Percentiles rank a stretch among this genome's conserved stretches.
phyloP scores from a whole-genome alignment of 2,113 vertebrate species.

The Rana temporaria region DNA sequence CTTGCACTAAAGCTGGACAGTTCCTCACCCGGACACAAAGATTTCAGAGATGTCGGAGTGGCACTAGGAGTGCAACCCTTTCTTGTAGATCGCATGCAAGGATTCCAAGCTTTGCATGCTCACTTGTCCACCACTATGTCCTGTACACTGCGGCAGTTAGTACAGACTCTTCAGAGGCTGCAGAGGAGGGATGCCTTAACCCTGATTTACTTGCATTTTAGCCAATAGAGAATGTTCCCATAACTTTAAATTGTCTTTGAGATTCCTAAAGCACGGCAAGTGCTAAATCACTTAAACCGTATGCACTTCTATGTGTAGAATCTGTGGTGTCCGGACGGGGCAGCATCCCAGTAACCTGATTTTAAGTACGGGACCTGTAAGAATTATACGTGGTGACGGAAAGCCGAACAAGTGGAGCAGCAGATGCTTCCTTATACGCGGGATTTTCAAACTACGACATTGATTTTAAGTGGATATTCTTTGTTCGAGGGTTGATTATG shows the following conservation, averaged over 20 bases:
- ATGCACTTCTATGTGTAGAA: not conserved
- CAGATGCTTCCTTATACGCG: too few species aligned
- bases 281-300: not conserved
- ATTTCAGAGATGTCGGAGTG: slow-evolving; percentile 65
- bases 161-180: slow-evolving; percentile 62
- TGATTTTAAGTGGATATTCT: too few species aligned
- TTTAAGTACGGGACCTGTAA: too few species aligned
- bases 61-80: slow-evolving; percentile 59
- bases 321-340: too few species aligned
- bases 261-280: not conserved
- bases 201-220: slow-evolving; percentile 65
- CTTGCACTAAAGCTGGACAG: slow-evolving; percentile 65
- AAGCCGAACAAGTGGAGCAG: too few species aligned
- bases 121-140: slow-evolving; percentile 41
- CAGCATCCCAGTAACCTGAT: too few species aligned
- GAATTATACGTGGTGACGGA: too few species aligned
- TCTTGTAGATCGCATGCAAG: slow-evolving; percentile 58
- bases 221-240: not conserved
- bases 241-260: not conserved
- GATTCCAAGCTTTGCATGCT: slow-evolving; percentile 63
- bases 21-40: slow-evolving; percentile 58
- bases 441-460: too few species aligned
- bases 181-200: slow-evolving; percentile 62
- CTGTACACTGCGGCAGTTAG: slow-evolving; percentile 52
- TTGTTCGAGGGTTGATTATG: too few species aligned